Base-by-base conservation (phyloP, 2,888 invertebrate species). In the Stramonita haemastoma region DNA sequence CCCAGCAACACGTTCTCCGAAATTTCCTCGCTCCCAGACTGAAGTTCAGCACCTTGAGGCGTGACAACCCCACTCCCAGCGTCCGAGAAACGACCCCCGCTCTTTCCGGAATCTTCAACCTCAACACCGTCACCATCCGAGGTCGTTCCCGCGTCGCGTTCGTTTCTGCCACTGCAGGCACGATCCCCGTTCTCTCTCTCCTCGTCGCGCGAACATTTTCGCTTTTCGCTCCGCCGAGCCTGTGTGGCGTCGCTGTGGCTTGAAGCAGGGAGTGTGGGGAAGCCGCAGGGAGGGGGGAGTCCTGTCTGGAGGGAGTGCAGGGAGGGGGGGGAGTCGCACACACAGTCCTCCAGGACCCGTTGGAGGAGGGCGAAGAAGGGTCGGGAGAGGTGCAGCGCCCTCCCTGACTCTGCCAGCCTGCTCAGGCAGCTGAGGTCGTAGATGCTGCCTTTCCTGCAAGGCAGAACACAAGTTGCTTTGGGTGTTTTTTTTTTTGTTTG, bases 271-370 rank as follows among this genome's bases (percentile, higher is more conserved):
- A 36, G 81, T 6, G 34, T 19, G 26, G 36, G 46, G 17, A 34
- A 79, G 2, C 32, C 5, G 22, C 6, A 29, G 36, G 36, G 81
- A 83, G 46, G 13, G 15, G 46, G 13, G 15, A 86, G n/a, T 22
- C 86, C 86, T 8, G 60, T n/a, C 22, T 22, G 57, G 32, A 86
- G 86, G 34, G 57, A 34, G 22, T 22, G 60, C n/a, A 87, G 32
- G 36, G 66, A 36, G 19, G 85, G 70, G 8, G 89, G 89, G 46
- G 56, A 57, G 19, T 84, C 83, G 36, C 81, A 89, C 87, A 89
- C 34, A n/a, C 87, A 89, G 70, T 89, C 89, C 87, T 89, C 89
- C 57, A 89, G 60, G 22, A 87, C 87, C 13, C 79, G 79, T 34
- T 81, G 66, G 6, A 89, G 84, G 4, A 89, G 73, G 32, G n/a